Evolutionary conservation across 2,797 vertebrate species (phyloP).

Genomic region (Oreochromis mossambicus): DNA sequence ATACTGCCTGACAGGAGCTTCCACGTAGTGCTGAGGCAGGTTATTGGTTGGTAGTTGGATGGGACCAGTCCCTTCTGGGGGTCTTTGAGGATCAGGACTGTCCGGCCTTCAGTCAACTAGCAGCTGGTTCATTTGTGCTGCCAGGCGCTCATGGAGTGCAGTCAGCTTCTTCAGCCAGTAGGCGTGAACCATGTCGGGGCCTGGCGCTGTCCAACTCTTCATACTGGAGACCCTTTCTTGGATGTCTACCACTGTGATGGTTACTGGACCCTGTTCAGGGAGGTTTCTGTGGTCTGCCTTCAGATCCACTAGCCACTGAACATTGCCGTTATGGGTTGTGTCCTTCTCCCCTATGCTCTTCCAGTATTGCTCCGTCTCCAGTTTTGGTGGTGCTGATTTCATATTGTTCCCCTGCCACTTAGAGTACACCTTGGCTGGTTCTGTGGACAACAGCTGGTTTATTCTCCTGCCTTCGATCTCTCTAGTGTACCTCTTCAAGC

Average conservation of each 20-base stretch:
- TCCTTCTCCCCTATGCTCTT: neutral
- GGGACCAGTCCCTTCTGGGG: too few relatives aligned
- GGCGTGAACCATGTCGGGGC: rapidly evolving
- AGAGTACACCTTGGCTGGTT: neutral
- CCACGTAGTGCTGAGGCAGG: too few relatives aligned
- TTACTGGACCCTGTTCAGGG: too few relatives aligned
- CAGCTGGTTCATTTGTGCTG: too few relatives aligned
- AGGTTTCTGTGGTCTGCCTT: neutral
- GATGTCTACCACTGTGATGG: too few relatives aligned
- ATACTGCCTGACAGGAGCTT: too few relatives aligned
- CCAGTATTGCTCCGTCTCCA: neutral
- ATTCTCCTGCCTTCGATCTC: neutral
- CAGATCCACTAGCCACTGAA: too few relatives aligned
- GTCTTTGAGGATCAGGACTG: too few relatives aligned
- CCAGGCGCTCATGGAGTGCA: rapidly evolving
- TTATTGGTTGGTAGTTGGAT: too few relatives aligned
- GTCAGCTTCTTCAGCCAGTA: neutral
- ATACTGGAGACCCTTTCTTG: too few relatives aligned
- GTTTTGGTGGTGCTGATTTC: neutral
- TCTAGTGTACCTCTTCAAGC: neutral
- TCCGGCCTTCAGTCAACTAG: too few relatives aligned
- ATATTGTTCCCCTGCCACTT: neutral
- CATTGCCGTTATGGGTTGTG: too few relatives aligned
- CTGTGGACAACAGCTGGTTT: neutral
- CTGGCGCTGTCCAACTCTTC: neutral